Evolutionary conservation across 2,888 invertebrate species (phyloP), one percentile per base, ranked within the genome.

Genomic region (Axea sp.): DNA sequence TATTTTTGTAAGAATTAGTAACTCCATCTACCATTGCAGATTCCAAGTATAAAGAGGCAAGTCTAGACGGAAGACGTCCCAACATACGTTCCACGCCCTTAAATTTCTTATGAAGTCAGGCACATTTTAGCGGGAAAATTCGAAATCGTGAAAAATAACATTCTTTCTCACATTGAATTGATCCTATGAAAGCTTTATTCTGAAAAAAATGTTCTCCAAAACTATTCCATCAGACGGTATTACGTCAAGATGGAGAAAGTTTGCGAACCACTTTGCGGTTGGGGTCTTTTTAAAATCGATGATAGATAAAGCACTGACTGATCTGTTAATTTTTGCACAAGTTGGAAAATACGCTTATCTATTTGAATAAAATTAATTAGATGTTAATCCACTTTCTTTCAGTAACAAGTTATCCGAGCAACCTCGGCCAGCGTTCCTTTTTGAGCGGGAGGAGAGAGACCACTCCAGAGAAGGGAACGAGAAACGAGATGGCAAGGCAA

Each of bases 401-500:
- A 22, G n/a, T 17, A 2, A 12, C 33, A 49, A 33, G 49, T 49
- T 49, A 19, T 49, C 49, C 6, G 49, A 22, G 6, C 11, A 4
- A 19, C 4, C 17, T 7, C 15, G 6, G 9, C 17, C 15, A 3
- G 26, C 12, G 8, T 17, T 30, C 11, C 1, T 17, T 11, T 6
- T 17, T 5, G 9, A 3, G 6, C 12, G 1, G 15, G 2, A 55
- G 35, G 47, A 51, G 12, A 15, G 17, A 24, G n/a, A n/a, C n/a
- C n/a, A n/a, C n/a, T n/a, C n/a, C n/a, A n/a, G n/a, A n/a, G n/a
- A n/a, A n/a, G n/a, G n/a, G n/a, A n/a, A n/a, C n/a, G n/a, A n/a
- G n/a, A n/a, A n/a, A n/a, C 53, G 74, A 68, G 47, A 85, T 86
- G 85, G 83, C 85, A 31, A 77, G 84, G 17, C 86, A 83, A 19